Base-by-base conservation (phyloP, 2,888 invertebrate genomes). In the Pammene fasciana region DNA sequence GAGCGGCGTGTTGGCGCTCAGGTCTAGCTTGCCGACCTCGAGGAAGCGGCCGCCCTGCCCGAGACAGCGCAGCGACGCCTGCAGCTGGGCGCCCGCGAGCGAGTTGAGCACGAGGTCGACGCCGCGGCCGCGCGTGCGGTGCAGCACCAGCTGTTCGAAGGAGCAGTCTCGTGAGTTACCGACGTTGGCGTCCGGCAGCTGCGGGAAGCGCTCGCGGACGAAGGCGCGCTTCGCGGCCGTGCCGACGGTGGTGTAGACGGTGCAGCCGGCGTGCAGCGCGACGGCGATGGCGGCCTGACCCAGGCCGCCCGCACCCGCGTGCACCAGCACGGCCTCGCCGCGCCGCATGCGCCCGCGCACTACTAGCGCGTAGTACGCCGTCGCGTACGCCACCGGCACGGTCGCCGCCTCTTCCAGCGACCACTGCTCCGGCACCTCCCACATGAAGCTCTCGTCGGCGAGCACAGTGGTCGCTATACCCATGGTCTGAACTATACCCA, bases 21-120 rank as follows among this genome's bases (percentile, higher is more conserved):
- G 93, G 92, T 99, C 99, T 76, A 96, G 97, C 90, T 99, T 99
- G 80, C 99, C 99, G 82, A 99, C 99, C 94, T 99, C 99, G 74
- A 99, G 94, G 94, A 99, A 99, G 72, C 99, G 95, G 18, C 99
- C 99, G 83, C 98, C 97, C 74, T 95, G 93, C 0, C 98, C 98
- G 72, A 99, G 93, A 83, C 99, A 98, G 78, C 99, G 95, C 26
- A 99, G 94, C 66, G 98, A 98, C 6, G 99, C 99, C 86, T 96
- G 97, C 70, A 99, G 94, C 90, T 99, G 98, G 78, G 99, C 98
- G 81, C 96, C 98, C 16, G 99, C 96, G 75, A 99, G 93, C 2
- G 99, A 99, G 89, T 99, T 99, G 71, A 99, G 94, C 38, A 99
- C 97, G 43, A 99, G 92, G 88, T 99, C 97, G 13, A 99, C 99